A percentile compares a stretch with the other conserved stretches of the same genome.
Evolutionary conservation across 2,113 vertebrate genomes (phyloP).

Genomic region (Malaclemys terrapin): DNA sequence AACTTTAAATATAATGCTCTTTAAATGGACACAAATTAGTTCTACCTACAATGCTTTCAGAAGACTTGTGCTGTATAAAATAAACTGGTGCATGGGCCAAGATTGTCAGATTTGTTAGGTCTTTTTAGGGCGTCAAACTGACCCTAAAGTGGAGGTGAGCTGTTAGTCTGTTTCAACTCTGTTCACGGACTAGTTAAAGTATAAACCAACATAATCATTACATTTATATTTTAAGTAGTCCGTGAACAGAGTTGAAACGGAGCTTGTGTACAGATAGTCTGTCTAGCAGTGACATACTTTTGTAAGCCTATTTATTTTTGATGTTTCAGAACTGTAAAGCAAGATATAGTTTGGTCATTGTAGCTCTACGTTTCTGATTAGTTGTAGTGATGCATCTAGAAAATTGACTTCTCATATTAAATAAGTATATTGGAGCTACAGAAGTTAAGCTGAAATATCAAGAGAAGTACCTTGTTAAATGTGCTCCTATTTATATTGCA

Average conservation of each 20-base stretch:
- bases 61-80: neutral
- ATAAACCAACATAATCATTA: too few relatives aligned
- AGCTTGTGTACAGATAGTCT: neutral
- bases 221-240: neutral
- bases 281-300: neutral
- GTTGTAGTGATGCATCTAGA: neutral
- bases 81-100: neutral
- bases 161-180: neutral
- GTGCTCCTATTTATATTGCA: constrained; percentile 54
- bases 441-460: neutral
- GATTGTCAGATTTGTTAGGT: neutral
- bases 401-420: neutral
- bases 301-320: neutral
- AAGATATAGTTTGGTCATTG: neutral
- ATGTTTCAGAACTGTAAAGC: neutral
- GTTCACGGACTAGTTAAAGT: too few relatives aligned
- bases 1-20: neutral
- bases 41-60: neutral
- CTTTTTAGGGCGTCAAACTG: neutral
- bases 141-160: neutral
- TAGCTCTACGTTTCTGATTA: neutral
- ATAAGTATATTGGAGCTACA: neutral
- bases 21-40: neutral
- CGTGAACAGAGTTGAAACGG: neutral
- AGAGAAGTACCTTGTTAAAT: neutral